Evolutionary conservation across 2,888 invertebrate species (phyloP), one percentile per base, ranked within the genome.

Genomic region (Acleris cristana): DNA sequence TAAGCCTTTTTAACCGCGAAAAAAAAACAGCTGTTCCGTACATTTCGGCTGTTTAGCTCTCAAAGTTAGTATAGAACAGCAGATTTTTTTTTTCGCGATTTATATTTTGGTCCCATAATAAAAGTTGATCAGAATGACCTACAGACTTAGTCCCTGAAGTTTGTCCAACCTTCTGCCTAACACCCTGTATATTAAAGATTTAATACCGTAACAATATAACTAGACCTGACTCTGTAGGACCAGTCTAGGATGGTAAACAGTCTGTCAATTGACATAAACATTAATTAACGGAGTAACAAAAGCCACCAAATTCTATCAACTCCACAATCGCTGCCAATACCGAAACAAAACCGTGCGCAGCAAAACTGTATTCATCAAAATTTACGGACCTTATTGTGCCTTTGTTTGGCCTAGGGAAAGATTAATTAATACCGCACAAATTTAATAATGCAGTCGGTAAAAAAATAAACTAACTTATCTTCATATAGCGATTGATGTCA

Each of bases 351-450:
- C 26, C 44, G 44, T 48, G 2, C 48, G 18, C 45, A 3, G 14
- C n/a, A 58, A 58, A 58, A 58, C 26, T 23, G 48, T 58, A 48
- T 58, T 58, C 21, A 58, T 58, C 58, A 58, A 26, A 48, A 48
- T 58, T 58, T 45, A 48, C 48, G 26, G 26, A 30, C 26, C 58
- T 58, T 48, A 58, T 58, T 58, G 58, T 58, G 12, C 45, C 18
- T 58, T 48, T 58, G 48, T 58, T 16, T 40, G 26, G 26, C 48
- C 48, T 18, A n/a, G 45, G 58, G 26, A 8, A 26, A 48, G 58
- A 58, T 58, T 58, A 58, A 58, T 58, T 58, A 48, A 45, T 16
- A 4, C 48, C 10, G 12, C n/a, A 48, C 58, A 23, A 48, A 58
- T 10, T 26, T 58, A 51, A 51, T 10, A 12, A 4, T 12, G 51